Evolutionary conservation across 2,797 vertebrate species (phyloP).

Genomic region (Monodelphis domestica): DNA sequence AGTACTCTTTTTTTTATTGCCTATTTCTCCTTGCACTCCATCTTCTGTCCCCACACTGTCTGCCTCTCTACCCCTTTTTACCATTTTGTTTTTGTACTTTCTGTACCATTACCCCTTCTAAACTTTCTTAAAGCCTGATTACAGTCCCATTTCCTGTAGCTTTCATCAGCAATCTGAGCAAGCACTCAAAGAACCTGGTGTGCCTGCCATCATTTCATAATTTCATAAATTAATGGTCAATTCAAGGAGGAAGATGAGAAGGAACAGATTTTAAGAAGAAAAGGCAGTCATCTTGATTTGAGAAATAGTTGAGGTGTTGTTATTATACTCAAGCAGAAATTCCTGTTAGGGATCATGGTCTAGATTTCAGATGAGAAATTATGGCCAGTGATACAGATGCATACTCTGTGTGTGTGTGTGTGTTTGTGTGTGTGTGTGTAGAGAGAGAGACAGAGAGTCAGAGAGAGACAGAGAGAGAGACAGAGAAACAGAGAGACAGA

Average conservation of each 20-base stretch:
- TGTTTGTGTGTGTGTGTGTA: no score
- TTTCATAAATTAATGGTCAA: not conserved
- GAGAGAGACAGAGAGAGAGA: no score
- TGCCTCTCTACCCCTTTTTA: not conserved
- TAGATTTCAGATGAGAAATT: not conserved
- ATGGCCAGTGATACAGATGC: no score
- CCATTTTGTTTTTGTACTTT: not conserved
- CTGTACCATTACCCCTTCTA: not conserved
- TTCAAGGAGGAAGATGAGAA: not conserved
- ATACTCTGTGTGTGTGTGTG: no score
- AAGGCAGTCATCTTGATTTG: not conserved
- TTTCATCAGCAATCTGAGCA: not conserved
- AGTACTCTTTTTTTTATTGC: no score
- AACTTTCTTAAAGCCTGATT: not conserved
- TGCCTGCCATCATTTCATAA: not conserved
- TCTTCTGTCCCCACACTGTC: not conserved
- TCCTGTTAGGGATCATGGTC: no score
- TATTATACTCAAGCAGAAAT: not conserved
- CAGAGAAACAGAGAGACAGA: no score
- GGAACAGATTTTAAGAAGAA: not conserved
- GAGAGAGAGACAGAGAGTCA: no score
- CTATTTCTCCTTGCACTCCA: no score
- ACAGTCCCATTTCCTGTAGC: not conserved
- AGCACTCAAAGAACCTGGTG: not conserved
- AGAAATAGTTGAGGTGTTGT: not conserved